Percentiles rank a stretch among this genome's conserved stretches.
phyloP scores from a whole-genome alignment of 2,888 invertebrate genomes.

The Eristalis pertinax region DNA sequence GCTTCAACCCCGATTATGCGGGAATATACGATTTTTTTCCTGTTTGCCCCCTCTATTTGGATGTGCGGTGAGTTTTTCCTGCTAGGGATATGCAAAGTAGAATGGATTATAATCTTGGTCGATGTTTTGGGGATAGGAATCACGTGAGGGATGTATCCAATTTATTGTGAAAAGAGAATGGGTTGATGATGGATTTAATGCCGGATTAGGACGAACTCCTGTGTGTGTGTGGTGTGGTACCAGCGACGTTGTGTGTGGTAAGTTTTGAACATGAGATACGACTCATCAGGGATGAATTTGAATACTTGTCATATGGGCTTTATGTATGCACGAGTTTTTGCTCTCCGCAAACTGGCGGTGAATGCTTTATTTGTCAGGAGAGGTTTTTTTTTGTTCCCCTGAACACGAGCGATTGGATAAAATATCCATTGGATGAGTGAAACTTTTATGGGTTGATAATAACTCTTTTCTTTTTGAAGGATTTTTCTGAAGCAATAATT shows the following conservation, averaged over 20 bases:
- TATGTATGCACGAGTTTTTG: background rate
- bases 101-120: conserved; percentile 19
- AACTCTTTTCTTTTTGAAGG: background rate
- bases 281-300: background rate
- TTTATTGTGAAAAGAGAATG: conserved; percentile 21
- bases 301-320: background rate
- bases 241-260: background rate
- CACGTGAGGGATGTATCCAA: background rate
- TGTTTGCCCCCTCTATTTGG: background rate
- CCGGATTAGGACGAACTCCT: conserved; percentile 4
- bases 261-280: background rate
- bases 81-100: conserved; percentile 21
- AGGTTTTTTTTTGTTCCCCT: background rate
- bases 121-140: background rate
- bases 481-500: background rate
- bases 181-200: conserved; percentile 22
- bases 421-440: background rate
- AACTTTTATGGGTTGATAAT: background rate
- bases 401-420: background rate
- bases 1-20: background rate
- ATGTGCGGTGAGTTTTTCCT: background rate
- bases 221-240: background rate
- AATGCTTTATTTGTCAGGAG: background rate
- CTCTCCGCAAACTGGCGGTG: background rate
- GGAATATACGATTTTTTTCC: background rate